phyloP scores from a whole-genome alignment of 2,113 vertebrate genomes.

The Rhabdomys dilectus region DNA sequence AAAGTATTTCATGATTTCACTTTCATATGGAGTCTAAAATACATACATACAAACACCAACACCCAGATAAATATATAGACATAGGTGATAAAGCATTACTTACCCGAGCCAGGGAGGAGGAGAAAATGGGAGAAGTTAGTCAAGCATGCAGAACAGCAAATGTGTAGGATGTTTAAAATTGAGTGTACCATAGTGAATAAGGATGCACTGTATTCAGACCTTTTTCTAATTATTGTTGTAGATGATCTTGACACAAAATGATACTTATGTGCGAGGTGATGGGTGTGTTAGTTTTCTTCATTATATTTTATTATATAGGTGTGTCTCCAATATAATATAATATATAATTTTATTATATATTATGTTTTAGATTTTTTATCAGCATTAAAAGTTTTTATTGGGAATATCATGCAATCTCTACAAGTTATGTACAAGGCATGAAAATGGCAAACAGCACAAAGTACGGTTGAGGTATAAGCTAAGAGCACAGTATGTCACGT shows the following conservation, averaged over 20 bases:
- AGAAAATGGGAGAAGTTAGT: neutral
- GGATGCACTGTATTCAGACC: neutral
- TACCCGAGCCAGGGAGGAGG: too few species aligned
- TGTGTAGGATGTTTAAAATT: neutral
- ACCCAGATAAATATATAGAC: neutral
- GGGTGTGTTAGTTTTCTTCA: neutral
- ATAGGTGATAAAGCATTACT: neutral
- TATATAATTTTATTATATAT: neutral
- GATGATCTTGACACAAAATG: neutral
- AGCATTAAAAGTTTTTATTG: conserved; percentile 90
- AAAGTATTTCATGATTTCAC: neutral
- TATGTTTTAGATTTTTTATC: conserved; percentile 60
- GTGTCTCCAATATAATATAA: neutral
- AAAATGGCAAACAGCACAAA: conserved; percentile 93
- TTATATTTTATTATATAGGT: neutral
- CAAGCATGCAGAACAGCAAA: neutral
- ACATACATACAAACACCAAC: neutral
- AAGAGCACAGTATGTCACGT: conserved; percentile 93
- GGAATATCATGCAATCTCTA: conserved; percentile 88
- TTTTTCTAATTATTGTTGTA: neutral
- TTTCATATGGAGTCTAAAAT: neutral
- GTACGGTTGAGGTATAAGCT: conserved; percentile 94
- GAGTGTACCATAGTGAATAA: neutral
- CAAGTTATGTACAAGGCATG: conserved; percentile 91
- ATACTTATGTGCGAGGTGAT: neutral